A percentile compares a stretch with the other conserved stretches of the same genome.
Evolutionary conservation across 2,113 vertebrate species (phyloP).

Genomic region (Gopherus evgoodei): DNA sequence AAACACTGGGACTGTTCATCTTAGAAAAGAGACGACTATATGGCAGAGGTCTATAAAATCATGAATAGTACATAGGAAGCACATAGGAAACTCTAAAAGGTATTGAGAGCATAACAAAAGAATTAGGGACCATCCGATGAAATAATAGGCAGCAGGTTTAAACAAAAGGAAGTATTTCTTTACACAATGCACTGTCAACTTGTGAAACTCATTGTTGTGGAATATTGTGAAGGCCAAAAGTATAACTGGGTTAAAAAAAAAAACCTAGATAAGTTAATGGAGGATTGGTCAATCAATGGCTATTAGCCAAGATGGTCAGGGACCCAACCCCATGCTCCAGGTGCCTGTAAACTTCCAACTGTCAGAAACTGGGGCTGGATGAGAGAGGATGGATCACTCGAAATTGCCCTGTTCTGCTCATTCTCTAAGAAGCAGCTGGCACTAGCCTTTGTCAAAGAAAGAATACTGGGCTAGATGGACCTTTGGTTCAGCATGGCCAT

Average conservation of each 20-base stretch:
- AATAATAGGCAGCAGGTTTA: background rate
- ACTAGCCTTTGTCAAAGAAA: background rate
- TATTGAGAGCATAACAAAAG: too few relatives aligned
- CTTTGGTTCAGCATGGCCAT: background rate
- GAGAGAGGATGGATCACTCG: background rate
- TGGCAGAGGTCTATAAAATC: background rate
- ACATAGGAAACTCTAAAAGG: background rate
- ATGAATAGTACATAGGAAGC: background rate
- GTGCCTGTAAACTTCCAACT: background rate
- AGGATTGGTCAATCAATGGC: background rate
- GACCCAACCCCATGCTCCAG: background rate
- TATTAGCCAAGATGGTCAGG: background rate
- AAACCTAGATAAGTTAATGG: background rate
- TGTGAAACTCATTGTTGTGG: background rate
- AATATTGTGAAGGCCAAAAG: background rate
- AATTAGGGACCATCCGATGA: background rate
- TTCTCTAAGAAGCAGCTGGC: background rate
- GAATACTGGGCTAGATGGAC: background rate
- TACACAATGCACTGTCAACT: background rate
- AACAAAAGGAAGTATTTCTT: background rate
- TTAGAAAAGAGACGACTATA: background rate
- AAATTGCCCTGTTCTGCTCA: background rate
- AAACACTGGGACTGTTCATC: background rate
- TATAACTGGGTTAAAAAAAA: background rate
- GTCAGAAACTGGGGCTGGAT: background rate